Percentiles rank a stretch among this genome's conserved stretches.
phyloP scores from a whole-genome alignment of 2,797 vertebrate genomes.

The Parotocinclus haroldoi region DNA sequence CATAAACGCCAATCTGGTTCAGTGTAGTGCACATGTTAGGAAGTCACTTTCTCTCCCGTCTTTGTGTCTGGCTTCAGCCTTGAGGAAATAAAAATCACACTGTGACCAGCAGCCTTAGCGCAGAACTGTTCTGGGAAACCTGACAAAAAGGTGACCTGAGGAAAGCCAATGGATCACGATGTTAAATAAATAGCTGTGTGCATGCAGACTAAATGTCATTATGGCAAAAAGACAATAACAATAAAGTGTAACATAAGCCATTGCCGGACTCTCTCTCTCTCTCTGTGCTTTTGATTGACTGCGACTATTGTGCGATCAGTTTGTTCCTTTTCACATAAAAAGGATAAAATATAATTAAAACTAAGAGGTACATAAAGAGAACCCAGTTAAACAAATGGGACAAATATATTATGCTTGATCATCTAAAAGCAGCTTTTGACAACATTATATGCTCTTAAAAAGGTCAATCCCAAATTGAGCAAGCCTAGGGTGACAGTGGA shows the following conservation, averaged over 20 bases:
- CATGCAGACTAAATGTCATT: conserved; percentile 90
- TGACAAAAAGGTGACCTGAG: conserved; percentile 58
- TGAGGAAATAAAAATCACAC: conserved; percentile 75
- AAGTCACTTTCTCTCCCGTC: conserved; percentile 54
- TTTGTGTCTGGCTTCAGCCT: conserved; percentile 71
- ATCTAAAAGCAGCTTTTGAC: too few species aligned
- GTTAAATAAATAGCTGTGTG: conserved; percentile 79
- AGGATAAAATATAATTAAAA: too few species aligned
- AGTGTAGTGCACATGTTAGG: conserved; percentile 64
- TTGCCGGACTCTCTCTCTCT: conserved; percentile 49
- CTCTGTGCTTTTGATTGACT: neutral
- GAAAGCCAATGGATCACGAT: conserved; percentile 66
- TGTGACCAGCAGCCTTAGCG: conserved; percentile 88
- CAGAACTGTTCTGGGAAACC: conserved; percentile 67
- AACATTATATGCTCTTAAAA: too few species aligned
- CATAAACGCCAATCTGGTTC: conserved; percentile 73
- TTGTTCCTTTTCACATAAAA: too few species aligned
- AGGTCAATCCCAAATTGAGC: too few species aligned
- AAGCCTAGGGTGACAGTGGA: too few species aligned
- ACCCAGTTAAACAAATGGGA: too few species aligned
- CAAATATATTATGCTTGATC: too few species aligned
- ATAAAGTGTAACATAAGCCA: conserved; percentile 83
- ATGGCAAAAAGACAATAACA: conserved; percentile 64
- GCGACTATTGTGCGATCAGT: neutral
- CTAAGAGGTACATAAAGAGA: too few species aligned